phyloP scores from a whole-genome alignment of 2,888 invertebrate species.

The Fragum fragum region DNA sequence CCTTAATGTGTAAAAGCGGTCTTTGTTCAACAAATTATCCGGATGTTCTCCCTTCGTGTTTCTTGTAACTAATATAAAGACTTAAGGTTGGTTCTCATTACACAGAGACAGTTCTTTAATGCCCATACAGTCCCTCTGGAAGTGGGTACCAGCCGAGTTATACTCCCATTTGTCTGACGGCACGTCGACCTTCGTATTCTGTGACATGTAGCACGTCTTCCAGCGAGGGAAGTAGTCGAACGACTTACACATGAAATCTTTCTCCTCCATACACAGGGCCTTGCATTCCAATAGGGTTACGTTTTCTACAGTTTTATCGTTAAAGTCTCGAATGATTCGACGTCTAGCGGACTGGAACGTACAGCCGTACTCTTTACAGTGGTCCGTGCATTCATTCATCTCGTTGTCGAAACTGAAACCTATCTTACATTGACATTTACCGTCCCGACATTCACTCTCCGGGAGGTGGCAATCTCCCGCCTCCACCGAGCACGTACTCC shows the following conservation, averaged over 20 bases:
- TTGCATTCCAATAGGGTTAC: constrained; percentile 45
- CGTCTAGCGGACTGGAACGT: constrained; percentile 48
- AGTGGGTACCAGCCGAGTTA: constrained; percentile 52
- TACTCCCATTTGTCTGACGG: constrained; percentile 51
- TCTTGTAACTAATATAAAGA: not conserved
- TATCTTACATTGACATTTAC: constrained; percentile 53
- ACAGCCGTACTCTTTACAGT: constrained; percentile 45
- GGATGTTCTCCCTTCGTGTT: too few relatives aligned
- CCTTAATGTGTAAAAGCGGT: too few relatives aligned
- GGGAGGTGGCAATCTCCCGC: constrained; percentile 44
- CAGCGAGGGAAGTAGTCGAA: constrained; percentile 57
- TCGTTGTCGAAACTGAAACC: constrained; percentile 53
- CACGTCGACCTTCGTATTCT: constrained; percentile 29
- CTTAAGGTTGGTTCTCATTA: constrained; percentile 13
- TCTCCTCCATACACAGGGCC: constrained; percentile 30
- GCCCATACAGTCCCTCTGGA: constrained; percentile 59
- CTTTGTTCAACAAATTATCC: too few relatives aligned
- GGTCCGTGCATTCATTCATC: constrained; percentile 27
- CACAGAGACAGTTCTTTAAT: constrained; percentile 18
- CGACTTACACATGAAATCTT: constrained; percentile 47
- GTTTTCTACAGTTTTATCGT: constrained; percentile 36
- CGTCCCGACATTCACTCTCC: constrained; percentile 50
- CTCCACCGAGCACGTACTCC: constrained; percentile 41
- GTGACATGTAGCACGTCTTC: constrained; percentile 53
- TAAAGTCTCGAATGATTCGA: constrained; percentile 53